phyloP scores from a whole-genome alignment of 2,888 invertebrate genomes.

The Copidosoma aretas region DNA sequence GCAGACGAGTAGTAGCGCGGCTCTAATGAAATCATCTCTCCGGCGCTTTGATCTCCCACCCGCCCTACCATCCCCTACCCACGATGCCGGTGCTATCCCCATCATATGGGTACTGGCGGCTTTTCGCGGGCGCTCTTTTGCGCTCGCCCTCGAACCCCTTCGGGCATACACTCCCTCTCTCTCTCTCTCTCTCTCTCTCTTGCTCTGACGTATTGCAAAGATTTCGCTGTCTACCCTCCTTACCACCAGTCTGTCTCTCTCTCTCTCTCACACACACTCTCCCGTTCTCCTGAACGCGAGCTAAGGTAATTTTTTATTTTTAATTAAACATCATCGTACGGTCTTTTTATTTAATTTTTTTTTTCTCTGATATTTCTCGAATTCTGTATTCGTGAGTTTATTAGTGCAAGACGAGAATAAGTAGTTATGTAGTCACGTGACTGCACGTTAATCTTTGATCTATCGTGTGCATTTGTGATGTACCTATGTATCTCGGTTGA shows the following conservation, averaged over 20 bases:
- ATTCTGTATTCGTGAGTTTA: not conserved
- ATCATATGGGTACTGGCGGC: not conserved
- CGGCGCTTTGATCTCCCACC: constrained; percentile 60
- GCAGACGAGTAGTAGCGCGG: constrained; percentile 57
- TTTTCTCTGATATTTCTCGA: not conserved
- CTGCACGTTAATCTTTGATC: constrained; percentile 44
- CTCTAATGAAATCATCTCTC: constrained; percentile 61
- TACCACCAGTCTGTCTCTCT: not conserved
- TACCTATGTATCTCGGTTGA: too few species aligned
- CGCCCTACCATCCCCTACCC: constrained; percentile 23
- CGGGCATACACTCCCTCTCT: constrained; percentile 23
- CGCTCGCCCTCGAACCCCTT: constrained; percentile 17
- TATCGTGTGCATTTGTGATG: constrained; percentile 36
- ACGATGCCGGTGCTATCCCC: too few species aligned
- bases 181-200: constrained; percentile 19
- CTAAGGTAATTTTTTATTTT: constrained; percentile 6
- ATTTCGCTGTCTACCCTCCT: constrained; percentile 38
- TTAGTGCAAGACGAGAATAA: constrained; percentile 42
- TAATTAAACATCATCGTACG: constrained; percentile 25
- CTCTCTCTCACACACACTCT: constrained; percentile 9
- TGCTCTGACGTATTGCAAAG: constrained; percentile 31
- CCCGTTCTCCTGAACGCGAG: constrained; percentile 1
- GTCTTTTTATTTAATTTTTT: not conserved
- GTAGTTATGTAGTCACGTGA: constrained; percentile 52
- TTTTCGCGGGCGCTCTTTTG: constrained; percentile 14